Evolutionary conservation across 1,140 invertebrate species (phyloP), one percentile per base, ranked within the genome.

Genomic region (Drosophila serrata): DNA sequence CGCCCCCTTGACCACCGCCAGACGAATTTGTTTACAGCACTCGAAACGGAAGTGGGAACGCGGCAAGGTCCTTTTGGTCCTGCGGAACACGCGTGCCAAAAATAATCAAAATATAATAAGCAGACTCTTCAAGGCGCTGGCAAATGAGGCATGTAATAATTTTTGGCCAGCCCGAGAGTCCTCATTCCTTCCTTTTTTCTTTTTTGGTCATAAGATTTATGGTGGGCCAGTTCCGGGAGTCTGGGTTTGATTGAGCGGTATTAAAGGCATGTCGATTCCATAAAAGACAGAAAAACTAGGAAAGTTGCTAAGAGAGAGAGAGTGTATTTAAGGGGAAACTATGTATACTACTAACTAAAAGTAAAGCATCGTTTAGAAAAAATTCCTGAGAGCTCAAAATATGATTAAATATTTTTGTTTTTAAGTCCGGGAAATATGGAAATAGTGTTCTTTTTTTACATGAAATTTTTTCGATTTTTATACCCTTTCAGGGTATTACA

Each of bases 71-170:
- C 40, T 53, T 55, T 40, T 33, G 27, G 35, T 40, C 40, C 55
- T 15, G 51, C 29, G 39, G 11, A 65, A 77, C 80, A 87, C 84
- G 84, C 85, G 68, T 88, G 84, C 85, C 63, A 75, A 78, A 88
- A 74, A 88, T 88, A 88, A 88, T 88, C 84, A 88, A 82, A 88
- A 74, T 74, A 81, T 88, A 88, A 88, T 88, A 88, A 88, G 84
- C 85, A 77, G 80, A 59, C 80, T 82, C 84, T 88, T 80, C 57
- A 67, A 81, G 85, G 80, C 85, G 85, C 77, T 78, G 87, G 79
- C 85, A 88, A 88, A 88, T 88, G 84, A 81, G 80, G 63, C 85
- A 81, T 90, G 72, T 88, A 88, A 88, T 90, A 82, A 88, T 88
- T 74, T 84, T 79, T 31, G 53, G 42, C 40, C 22, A n/a, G 35